A percentile compares a stretch with the other conserved stretches of the same genome.
Conservation (phyloP, 2,797 vertebrate genomes). For the Microcaecilia unicolor region DNA sequence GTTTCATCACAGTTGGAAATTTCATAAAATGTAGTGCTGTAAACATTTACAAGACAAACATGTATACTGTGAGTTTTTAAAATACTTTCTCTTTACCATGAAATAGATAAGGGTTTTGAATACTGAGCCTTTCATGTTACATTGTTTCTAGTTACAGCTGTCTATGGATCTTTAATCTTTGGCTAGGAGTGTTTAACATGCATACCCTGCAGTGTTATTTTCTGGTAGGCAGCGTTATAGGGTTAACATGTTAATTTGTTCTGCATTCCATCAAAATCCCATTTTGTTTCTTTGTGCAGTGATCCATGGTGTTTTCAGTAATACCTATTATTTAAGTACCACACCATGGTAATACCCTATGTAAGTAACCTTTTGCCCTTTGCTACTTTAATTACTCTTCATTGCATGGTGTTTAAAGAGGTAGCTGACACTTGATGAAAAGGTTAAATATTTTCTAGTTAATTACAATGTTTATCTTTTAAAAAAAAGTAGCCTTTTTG, state of each 20-base stretch:
- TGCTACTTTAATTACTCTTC: constrained; percentile 39
- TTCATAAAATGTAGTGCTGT: too few relatives aligned
- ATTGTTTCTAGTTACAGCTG: constrained; percentile 24
- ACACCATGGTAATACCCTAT: constrained; percentile 24
- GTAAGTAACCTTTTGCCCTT: constrained; percentile 45
- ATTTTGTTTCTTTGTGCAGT: constrained; percentile 26
- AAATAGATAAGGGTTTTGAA: constrained; percentile 28
- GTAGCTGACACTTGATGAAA: constrained; percentile 24
- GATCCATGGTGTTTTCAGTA: constrained; percentile 36
- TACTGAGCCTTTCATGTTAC: constrained; percentile 30
- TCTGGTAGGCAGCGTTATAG: constrained; percentile 38
- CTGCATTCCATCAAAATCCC: constrained; percentile 53
- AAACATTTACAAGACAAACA: too few relatives aligned
- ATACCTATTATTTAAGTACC: constrained; percentile 53
- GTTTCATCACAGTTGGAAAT: too few relatives aligned
- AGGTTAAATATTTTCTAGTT: constrained; percentile 39
- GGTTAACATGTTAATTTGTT: constrained; percentile 58
- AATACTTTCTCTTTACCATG: too few relatives aligned
- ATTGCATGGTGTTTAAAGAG: constrained; percentile 32
- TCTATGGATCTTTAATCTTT: constrained; percentile 22
- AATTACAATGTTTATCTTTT: constrained; percentile 34
- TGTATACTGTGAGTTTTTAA: too few relatives aligned
- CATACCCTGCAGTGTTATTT: constrained; percentile 38
- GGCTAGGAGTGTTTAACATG: constrained; percentile 35
- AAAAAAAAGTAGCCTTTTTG: constrained; percentile 20